phyloP scores from a whole-genome alignment of 2,113 vertebrate genomes.

The Glaucidium brasilianum region DNA sequence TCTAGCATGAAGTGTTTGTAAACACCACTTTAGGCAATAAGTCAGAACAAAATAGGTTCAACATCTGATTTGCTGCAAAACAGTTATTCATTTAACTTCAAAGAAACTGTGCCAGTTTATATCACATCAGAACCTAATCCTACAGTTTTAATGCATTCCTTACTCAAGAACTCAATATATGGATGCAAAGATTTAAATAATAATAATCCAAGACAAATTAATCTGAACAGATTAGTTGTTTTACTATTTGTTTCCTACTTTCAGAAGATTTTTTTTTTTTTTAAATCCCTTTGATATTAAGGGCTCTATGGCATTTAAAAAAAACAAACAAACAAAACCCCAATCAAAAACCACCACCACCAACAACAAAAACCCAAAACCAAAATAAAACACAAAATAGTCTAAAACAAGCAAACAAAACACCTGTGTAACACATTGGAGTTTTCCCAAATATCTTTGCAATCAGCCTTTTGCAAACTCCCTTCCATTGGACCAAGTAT shows the following conservation, averaged over 20 bases:
- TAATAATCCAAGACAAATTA: fast-evolving
- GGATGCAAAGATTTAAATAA: neutral
- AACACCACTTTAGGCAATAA: neutral
- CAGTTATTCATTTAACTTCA: neutral
- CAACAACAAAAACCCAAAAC: too few species aligned
- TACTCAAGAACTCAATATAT: neutral
- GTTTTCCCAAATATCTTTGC: neutral
- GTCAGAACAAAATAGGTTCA: neutral
- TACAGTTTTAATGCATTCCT: fast-evolving
- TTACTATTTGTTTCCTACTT: neutral
- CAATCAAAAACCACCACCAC: too few species aligned
- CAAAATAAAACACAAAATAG: too few species aligned
- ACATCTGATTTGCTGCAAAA: neutral
- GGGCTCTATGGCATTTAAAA: fast-evolving
- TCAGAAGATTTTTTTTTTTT: too few species aligned
- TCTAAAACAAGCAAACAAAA: neutral
- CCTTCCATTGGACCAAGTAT: neutral
- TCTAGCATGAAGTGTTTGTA: neutral
- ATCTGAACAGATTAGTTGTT: fast-evolving
- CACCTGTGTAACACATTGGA: fast-evolving
- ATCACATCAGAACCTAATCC: neutral
- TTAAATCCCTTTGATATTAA: neutral
- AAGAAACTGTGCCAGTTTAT: neutral
- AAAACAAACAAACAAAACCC: too few species aligned
- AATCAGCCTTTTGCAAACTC: neutral